phyloP scores from a whole-genome alignment of 2,797 vertebrate genomes.

The Champsocephalus esox region DNA sequence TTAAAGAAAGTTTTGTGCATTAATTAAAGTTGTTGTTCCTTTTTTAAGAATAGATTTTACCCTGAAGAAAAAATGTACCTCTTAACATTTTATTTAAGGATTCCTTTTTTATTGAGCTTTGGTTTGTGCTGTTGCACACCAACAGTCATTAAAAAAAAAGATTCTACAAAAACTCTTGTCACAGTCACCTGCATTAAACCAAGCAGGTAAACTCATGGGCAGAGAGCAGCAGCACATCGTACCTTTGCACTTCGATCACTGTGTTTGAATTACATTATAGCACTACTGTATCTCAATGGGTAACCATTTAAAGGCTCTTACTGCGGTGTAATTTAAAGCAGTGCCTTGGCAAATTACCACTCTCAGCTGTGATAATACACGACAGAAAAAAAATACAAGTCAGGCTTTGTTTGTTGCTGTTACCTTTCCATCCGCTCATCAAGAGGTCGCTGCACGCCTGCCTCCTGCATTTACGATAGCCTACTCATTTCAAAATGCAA shows the following conservation, averaged over 20 bases:
- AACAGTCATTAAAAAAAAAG: slow-evolving; percentile 59
- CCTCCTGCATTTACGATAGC: slow-evolving; percentile 62
- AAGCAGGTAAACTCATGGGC: slow-evolving; percentile 42
- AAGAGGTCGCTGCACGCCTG: slow-evolving; percentile 57
- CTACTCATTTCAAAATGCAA: slow-evolving; percentile 59
- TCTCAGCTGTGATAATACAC: slow-evolving; percentile 26
- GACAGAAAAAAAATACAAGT: slow-evolving; percentile 52
- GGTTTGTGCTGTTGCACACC: slow-evolving; percentile 35
- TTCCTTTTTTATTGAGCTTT: slow-evolving; percentile 47
- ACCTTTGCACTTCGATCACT: slow-evolving; percentile 61
- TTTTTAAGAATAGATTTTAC: slow-evolving; percentile 31
- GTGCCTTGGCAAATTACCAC: slow-evolving; percentile 43
- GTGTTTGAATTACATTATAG: slow-evolving; percentile 63
- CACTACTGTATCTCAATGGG: slow-evolving; percentile 48
- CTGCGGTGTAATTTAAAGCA: slow-evolving; percentile 51
- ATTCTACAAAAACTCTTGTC: slow-evolving; percentile 50
- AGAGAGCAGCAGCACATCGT: slow-evolving; percentile 53
- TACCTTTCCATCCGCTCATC: slow-evolving; percentile 44
- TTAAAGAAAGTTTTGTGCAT: neutral
- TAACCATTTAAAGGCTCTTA: slow-evolving; percentile 65
- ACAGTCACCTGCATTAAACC: slow-evolving; percentile 65
- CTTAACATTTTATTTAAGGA: slow-evolving; percentile 51
- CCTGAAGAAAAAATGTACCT: slow-evolving; percentile 1
- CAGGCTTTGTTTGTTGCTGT: slow-evolving; percentile 42
- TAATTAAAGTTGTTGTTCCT: slow-evolving; percentile 10